Conservation (phyloP, 2,797 vertebrate genomes). For the Chloroceryle inda region DNA sequence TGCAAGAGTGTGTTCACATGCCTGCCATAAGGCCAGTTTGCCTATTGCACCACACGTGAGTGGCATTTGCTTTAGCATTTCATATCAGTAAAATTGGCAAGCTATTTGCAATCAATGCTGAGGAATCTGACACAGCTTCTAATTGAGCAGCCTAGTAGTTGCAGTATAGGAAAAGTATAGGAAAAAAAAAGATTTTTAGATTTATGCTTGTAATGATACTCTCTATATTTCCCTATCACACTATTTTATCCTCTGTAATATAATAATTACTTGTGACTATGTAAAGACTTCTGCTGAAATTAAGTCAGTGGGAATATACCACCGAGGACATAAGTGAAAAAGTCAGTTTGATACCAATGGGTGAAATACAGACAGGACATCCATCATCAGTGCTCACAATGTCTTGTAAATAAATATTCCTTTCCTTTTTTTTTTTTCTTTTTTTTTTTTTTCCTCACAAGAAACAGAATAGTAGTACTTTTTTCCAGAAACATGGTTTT, state of each 20-base stretch:
- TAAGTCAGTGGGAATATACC: neutral
- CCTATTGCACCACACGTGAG: neutral
- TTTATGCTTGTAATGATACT: neutral
- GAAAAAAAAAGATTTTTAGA: neutral
- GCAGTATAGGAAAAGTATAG: neutral
- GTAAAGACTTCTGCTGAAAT: neutral
- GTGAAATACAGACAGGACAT: neutral
- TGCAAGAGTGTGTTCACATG: neutral
- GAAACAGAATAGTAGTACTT: neutral
- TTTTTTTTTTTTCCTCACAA: neutral
- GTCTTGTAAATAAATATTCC: neutral
- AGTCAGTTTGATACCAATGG: neutral
- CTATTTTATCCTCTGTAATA: neutral
- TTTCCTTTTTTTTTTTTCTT: no score
- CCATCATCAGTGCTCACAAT: neutral
- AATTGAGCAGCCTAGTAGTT: constrained; percentile 35
- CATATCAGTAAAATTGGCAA: constrained; percentile 29
- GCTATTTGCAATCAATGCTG: constrained; percentile 56
- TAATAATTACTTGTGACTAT: neutral
- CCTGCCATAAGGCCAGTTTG: neutral
- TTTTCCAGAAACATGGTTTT: neutral
- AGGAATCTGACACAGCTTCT: constrained; percentile 46
- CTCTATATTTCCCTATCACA: neutral
- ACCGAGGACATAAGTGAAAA: neutral
- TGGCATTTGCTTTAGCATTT: constrained; percentile 52